phyloP scores from a whole-genome alignment of 2,888 invertebrate species.

The Steinernema scapterisci region DNA sequence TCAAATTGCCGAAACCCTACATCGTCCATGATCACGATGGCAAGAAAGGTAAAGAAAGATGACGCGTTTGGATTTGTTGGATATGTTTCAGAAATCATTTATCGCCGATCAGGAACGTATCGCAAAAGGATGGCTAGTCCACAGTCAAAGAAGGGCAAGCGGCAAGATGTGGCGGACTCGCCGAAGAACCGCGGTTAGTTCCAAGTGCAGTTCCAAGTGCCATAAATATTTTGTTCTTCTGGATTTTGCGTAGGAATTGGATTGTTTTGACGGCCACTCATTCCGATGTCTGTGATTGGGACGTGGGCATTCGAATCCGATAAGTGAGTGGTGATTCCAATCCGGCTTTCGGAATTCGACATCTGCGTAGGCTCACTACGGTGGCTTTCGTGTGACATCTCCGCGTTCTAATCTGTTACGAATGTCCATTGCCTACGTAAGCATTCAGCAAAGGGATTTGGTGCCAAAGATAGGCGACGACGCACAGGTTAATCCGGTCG shows the following conservation, averaged over 20 bases:
- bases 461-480: slow-evolving; percentile 1
- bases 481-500: slow-evolving; percentile 23
- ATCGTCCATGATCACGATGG: neutral
- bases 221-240: no score
- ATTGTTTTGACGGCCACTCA: neutral
- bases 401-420: slow-evolving; percentile 9
- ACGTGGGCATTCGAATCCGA: neutral
- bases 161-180: no score
- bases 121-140: no score
- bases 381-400: slow-evolving; percentile 3
- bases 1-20: neutral
- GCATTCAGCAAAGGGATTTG: slow-evolving; percentile 18
- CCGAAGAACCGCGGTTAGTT: no score
- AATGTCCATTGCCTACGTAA: slow-evolving; percentile 21
- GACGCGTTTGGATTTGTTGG: neutral
- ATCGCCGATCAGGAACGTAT: neutral
- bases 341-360: neutral
- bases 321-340: neutral
- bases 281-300: no score
- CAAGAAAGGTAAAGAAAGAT: neutral
- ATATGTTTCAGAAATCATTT: neutral
- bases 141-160: no score
- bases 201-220: no score
- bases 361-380: slow-evolving; percentile 3
- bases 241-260: neutral